Conservation (phyloP, 1,140 invertebrate species). For the Vanessa atalanta region DNA sequence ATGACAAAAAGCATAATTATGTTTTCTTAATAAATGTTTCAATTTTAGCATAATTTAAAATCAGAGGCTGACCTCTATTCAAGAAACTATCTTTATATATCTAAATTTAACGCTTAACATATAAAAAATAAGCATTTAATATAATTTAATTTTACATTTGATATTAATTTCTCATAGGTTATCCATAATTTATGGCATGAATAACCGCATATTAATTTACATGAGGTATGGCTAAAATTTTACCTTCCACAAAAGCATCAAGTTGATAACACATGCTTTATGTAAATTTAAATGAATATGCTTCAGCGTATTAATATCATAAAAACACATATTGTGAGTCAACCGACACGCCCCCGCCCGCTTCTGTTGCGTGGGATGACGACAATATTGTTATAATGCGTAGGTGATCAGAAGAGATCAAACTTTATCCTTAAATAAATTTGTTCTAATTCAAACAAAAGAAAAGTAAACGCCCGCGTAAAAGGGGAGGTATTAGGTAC, state of each 20-base stretch:
- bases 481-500: no score
- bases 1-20: not conserved
- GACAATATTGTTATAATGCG: conserved; percentile 5
- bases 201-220: not conserved
- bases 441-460: not conserved
- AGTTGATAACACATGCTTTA: not conserved
- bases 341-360: conserved; percentile 18
- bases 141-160: no score
- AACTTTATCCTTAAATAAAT: conserved; percentile 6
- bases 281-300: not conserved
- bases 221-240: no score
- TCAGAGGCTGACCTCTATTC: no score
- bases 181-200: no score
- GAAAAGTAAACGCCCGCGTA: not conserved
- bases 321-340: conserved; percentile 19
- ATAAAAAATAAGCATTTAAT: no score
- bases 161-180: no score
- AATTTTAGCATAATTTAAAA: no score
- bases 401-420: not conserved
- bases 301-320: conserved; percentile 16
- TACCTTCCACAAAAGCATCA: no score
- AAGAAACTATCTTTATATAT: no score
- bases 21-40: no score
- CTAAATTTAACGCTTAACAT: no score
- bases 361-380: conserved; percentile 15